A percentile compares a stretch with the other conserved stretches of the same genome.
Conservation (phyloP, 2,113 vertebrate genomes). For the Micronisus gabar region DNA sequence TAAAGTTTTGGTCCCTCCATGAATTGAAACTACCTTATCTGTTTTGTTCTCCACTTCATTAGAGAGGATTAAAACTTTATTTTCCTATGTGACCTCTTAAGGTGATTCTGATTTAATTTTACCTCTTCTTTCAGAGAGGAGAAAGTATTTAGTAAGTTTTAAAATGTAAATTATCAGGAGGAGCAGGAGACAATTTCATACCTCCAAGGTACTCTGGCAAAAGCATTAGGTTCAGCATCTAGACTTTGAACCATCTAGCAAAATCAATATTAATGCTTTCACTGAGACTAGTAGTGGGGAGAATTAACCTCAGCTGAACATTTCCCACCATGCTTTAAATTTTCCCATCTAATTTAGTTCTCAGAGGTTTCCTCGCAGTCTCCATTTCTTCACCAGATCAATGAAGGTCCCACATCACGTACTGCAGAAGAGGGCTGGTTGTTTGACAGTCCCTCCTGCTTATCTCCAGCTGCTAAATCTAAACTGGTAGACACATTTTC, state of each 20-base stretch:
- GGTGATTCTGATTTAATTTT: background rate
- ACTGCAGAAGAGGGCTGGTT: background rate
- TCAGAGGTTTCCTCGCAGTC: background rate
- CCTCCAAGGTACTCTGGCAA: background rate
- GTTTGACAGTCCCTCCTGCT: background rate
- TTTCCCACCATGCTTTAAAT: background rate
- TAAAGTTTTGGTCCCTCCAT: background rate
- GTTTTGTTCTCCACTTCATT: background rate
- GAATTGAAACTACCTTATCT: background rate
- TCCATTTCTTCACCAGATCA: background rate
- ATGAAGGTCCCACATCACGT: background rate
- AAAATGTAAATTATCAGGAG: background rate
- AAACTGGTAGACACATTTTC: background rate
- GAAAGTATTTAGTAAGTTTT: background rate
- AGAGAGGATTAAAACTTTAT: background rate
- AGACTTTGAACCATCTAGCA: background rate
- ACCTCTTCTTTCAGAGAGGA: background rate
- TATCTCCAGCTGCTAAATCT: background rate
- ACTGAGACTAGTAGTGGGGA: background rate
- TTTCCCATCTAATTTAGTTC: background rate
- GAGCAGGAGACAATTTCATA: background rate
- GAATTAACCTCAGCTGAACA: constrained; percentile 23
- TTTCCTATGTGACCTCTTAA: background rate
- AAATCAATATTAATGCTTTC: constrained; percentile 36
- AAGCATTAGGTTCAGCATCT: background rate